phyloP scores from a whole-genome alignment of 2,797 vertebrate genomes.

The Melanotaenia nigrans region DNA sequence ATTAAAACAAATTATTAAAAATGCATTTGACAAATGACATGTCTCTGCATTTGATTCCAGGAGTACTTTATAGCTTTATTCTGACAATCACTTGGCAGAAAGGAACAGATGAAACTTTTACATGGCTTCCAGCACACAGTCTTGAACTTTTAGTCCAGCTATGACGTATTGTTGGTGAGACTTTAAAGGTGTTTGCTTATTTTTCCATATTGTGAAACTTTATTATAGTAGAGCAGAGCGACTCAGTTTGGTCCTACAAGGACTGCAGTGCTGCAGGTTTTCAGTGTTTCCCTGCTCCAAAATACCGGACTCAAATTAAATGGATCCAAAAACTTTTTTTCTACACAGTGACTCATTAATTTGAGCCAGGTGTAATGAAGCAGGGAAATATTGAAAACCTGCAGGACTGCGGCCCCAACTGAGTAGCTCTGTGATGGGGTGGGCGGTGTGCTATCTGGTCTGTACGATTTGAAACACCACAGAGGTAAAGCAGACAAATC shows the following conservation, averaged over 20 bases:
- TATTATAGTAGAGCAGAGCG: constrained; percentile 49
- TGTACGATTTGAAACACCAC: constrained; percentile 61
- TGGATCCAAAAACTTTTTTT: too few species aligned
- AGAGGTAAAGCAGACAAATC: constrained; percentile 49
- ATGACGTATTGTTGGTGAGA: constrained; percentile 48
- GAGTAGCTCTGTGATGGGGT: constrained; percentile 22
- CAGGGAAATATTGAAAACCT: too few species aligned
- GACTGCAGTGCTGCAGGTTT: too few species aligned
- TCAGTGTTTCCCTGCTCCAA: too few species aligned
- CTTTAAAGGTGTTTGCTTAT: constrained; percentile 61
- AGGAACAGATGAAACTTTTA: not conserved
- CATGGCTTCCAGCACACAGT: constrained; percentile 1
- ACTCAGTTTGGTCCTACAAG: too few species aligned
- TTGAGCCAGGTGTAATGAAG: too few species aligned
- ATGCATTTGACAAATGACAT: too few species aligned
- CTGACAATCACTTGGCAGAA: not conserved
- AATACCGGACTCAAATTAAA: too few species aligned
- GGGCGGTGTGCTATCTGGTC: constrained; percentile 59
- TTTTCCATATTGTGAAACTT: constrained; percentile 83
- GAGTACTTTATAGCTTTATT: not conserved
- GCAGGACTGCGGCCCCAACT: too few species aligned
- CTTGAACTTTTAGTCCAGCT: constrained; percentile 42
- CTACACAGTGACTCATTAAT: too few species aligned
- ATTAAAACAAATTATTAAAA: too few species aligned
- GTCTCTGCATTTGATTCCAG: constrained; percentile 3